These are phyloP conservation scores for Sphinx pinastri DNA, from an alignment of 2,888 invertebrate genomes.

Conservation along the genomic window DNA sequence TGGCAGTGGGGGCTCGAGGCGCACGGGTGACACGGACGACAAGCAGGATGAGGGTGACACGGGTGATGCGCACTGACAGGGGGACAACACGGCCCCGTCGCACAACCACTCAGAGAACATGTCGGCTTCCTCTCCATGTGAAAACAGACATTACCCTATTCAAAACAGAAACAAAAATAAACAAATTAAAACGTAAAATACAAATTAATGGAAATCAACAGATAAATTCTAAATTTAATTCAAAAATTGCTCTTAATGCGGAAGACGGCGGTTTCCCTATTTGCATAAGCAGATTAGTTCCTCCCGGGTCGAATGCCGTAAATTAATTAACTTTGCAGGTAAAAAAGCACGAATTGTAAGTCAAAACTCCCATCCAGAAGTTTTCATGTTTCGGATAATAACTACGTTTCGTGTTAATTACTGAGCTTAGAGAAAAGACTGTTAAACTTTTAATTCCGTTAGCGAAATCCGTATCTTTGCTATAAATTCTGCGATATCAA, in stretches of 20 bases:
- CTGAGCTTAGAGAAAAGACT: conserved; percentile 51
- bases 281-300: conserved; percentile 74
- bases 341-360: conserved; percentile 65
- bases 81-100: conserved; percentile 32
- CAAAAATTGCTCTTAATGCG: conserved; percentile 31
- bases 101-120: conserved; percentile 30
- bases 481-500: background rate
- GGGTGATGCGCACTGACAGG: conserved; percentile 39
- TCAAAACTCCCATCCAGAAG: conserved; percentile 61
- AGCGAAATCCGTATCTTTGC: conserved; percentile 40
- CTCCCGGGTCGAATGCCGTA: conserved; percentile 59
- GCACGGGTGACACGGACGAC: conserved; percentile 35
- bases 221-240: conserved; percentile 23
- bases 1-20: conserved; percentile 46
- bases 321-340: conserved; percentile 76
- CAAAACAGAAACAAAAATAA: conserved; percentile 37
- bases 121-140: conserved; percentile 60
- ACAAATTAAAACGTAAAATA: conserved; percentile 29
- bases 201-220: conserved; percentile 21
- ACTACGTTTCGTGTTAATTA: conserved; percentile 71
- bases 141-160: conserved; percentile 70
- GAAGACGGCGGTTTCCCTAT: conserved; percentile 41
- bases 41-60: conserved; percentile 37
- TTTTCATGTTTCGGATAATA: conserved; percentile 65
- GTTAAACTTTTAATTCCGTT: conserved; percentile 60